Conservation (phyloP, 2,888 invertebrate genomes). For the Archaeoteleia sp. region DNA sequence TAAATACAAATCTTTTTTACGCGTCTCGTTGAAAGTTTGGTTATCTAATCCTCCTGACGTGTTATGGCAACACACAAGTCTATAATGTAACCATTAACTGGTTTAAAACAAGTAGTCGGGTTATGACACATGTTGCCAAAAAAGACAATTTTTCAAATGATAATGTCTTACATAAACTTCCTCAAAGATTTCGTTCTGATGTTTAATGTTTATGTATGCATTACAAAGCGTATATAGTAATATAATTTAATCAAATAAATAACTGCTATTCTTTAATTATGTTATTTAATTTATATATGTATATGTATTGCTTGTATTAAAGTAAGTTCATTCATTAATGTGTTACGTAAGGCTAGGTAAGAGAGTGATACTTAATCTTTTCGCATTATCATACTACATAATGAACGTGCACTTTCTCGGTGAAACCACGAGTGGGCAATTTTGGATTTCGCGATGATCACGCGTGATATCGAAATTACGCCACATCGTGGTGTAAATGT, state of each 20-base stretch:
- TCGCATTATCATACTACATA: constrained; percentile 22
- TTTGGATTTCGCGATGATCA: constrained; percentile 42
- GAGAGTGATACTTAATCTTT: constrained; percentile 37
- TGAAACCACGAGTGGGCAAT: constrained; percentile 27
- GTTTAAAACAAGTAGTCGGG: constrained; percentile 1
- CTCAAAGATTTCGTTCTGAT: no score
- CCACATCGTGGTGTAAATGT: constrained; percentile 1
- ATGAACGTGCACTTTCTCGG: constrained; percentile 21
- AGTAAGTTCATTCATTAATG: constrained; percentile 27
- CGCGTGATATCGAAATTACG: constrained; percentile 33
- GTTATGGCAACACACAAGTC: no score
- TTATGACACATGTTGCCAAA: constrained; percentile 5
- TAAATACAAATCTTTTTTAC: no score
- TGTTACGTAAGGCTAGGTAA: constrained; percentile 26
- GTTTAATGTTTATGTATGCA: no score
- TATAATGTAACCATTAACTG: not conserved
- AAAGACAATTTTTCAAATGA: constrained; percentile 12
- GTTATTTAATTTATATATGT: constrained; percentile 24
- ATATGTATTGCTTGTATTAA: no score
- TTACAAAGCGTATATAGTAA: no score
- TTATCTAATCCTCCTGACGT: no score
- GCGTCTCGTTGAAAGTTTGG: no score
- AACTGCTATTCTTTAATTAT: no score
- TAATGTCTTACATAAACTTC: constrained; percentile 11
- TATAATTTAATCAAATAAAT: no score